Conservation (phyloP, 2,113 vertebrate species). For the Chiloscyllium plagiosum region DNA sequence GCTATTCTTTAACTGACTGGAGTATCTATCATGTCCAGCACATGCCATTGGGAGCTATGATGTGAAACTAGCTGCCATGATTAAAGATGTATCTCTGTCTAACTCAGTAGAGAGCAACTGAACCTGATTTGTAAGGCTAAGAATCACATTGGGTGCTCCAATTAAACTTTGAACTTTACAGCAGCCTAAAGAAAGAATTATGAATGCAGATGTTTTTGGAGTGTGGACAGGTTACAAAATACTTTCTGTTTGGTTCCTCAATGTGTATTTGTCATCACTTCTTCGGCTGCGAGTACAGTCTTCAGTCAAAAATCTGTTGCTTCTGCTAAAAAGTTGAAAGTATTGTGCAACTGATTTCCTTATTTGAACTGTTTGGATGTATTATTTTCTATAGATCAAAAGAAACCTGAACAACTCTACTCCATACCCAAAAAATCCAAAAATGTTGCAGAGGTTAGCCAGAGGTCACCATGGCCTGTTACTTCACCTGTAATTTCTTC, state of each 20-base stretch:
- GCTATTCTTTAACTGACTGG: no score
- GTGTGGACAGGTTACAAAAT: neutral
- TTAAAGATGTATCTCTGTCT: no score
- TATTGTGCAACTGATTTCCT: neutral
- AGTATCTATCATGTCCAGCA: no score
- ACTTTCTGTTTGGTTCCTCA: neutral
- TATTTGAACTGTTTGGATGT: neutral
- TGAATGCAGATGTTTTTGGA: neutral
- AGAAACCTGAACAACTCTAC: conserved; percentile 7
- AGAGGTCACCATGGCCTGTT: neutral
- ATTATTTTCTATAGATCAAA: neutral
- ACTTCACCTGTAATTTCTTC: neutral
- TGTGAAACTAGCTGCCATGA: no score
- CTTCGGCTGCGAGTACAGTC: neutral
- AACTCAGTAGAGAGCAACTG: neutral
- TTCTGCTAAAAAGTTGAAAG: neutral
- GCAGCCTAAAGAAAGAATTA: neutral
- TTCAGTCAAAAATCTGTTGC: conserved; percentile 3
- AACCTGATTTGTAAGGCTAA: neutral
- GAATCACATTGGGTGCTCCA: neutral
- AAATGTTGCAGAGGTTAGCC: neutral
- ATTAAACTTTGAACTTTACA: neutral
- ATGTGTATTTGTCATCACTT: neutral
- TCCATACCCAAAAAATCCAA: conserved; percentile 18
- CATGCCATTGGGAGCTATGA: no score